A percentile compares a stretch with the other conserved stretches of the same genome.
Conservation (phyloP, 2,888 invertebrate genomes). For the Gymnosoma rotundatum region DNA sequence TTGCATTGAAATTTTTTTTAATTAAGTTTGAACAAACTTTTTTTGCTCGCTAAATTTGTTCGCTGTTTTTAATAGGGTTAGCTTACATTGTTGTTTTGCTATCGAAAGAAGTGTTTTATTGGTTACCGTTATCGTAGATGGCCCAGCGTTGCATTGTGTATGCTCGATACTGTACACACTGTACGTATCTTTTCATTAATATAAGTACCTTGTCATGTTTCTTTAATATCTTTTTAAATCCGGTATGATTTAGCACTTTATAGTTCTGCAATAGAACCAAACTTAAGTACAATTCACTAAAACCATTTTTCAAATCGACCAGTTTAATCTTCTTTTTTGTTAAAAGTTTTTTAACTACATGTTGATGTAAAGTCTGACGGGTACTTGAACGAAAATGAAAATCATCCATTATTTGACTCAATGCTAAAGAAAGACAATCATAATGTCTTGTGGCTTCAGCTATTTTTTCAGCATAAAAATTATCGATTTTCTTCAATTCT, state of each 20-base stretch:
- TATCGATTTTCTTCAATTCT: constrained; percentile 96
- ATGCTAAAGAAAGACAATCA: constrained; percentile 85
- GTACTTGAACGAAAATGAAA: constrained; percentile 77
- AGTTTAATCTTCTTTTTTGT: constrained; percentile 73
- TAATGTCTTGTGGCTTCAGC: constrained; percentile 97
- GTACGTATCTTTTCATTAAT: too few relatives aligned
- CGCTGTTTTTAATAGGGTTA: too few relatives aligned
- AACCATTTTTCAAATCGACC: constrained; percentile 88
- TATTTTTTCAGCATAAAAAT: constrained; percentile 97
- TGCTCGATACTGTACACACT: too few relatives aligned
- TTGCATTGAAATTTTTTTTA: too few relatives aligned
- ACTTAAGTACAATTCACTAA: constrained; percentile 98
- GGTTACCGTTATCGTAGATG: too few relatives aligned
- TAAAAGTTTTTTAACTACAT: constrained; percentile 42
- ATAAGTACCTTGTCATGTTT: constrained; percentile 96
- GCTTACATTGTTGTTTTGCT: too few relatives aligned
- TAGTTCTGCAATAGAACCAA: constrained; percentile 98
- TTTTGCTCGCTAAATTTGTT: too few relatives aligned
- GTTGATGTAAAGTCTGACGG: constrained; percentile 18
- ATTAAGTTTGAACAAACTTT: too few relatives aligned
- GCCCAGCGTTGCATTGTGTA: too few relatives aligned
- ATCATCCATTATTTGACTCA: constrained; percentile 83
- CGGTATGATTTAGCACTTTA: constrained; percentile 97
- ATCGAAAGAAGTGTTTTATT: too few relatives aligned
- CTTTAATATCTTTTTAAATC: constrained; percentile 98